Base-by-base conservation (phyloP, 2,888 invertebrate species). In the Aethes cnicana region DNA sequence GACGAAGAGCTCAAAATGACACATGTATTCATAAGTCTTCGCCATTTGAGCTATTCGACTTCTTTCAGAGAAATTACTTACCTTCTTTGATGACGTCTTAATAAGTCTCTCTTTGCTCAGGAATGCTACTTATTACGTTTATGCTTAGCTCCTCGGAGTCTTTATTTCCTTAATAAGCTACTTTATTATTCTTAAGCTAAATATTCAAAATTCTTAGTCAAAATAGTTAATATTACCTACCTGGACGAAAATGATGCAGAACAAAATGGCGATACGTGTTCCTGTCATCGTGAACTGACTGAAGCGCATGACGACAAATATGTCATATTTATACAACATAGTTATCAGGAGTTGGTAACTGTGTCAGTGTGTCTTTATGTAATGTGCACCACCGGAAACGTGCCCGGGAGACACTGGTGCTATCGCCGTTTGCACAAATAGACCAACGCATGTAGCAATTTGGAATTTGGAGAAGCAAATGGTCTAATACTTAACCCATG, bases 311-410 rank as follows among this genome's bases (percentile, higher is more conserved):
- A 4, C 5, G 8, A 23, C 1, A 11, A 14, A 8, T 14, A 18
- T 18, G 14, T 14, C 11, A 8, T 36, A 23, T 50, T 36, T 50
- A 50, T 50, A 30, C 30, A 16, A 30, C 36, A 37, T 2, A 21
- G 16, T 44, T 50, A 50, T 50, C 50, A 25, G n/a, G n/a, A 21
- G 2, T 11, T n/a, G 16, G 47, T 36, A 37, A 50, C 23, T 44
- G 23, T 50, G 43, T 32, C 50, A 44, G 11, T 50, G 9, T 30
- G 37, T 6, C 43, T 23, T 50, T 36, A 23, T 48, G 41, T 37
- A 37, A 37, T n/a, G 16, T 1, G 9, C 23, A 39, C 9, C 0
- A 39, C 23, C 7, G 7, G 16, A 25, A 6, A 39, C 39, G 39
- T 39, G 39, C 16, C 25, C 4, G 5, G 6, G 16, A n/a, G 3